phyloP scores from a whole-genome alignment of 2,888 invertebrate genomes.

The Trissolcus japonicus region DNA sequence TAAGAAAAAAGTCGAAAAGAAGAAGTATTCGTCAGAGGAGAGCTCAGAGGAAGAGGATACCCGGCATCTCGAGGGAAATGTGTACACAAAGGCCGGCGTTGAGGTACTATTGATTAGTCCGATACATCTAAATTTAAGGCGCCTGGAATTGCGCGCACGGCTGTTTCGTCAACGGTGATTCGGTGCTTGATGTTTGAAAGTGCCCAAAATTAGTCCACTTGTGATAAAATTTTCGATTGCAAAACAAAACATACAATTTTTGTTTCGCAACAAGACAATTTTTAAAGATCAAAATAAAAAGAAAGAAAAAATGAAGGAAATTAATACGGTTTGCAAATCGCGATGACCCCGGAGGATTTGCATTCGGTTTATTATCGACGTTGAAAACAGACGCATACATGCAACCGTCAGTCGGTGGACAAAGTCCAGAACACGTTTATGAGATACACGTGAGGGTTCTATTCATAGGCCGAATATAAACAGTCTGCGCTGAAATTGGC shows the following conservation, averaged over 20 bases:
- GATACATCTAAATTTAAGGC: slow-evolving; percentile 28
- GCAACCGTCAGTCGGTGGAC: slow-evolving; percentile 39
- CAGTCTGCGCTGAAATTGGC: slow-evolving; percentile 45
- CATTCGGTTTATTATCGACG: slow-evolving; percentile 12
- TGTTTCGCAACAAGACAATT: too few species aligned
- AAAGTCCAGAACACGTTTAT: slow-evolving; percentile 51
- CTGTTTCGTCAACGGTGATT: not conserved
- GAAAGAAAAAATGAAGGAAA: not conserved
- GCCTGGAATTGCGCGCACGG: not conserved
- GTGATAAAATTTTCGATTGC: too few species aligned
- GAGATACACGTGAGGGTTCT: slow-evolving; percentile 48
- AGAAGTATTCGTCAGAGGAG: slow-evolving; percentile 79
- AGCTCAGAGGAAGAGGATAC: slow-evolving; percentile 84
- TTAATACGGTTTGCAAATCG: not conserved
- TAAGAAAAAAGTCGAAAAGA: slow-evolving; percentile 65
- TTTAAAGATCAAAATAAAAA: too few species aligned
- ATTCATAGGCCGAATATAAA: slow-evolving; percentile 56
- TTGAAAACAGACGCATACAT: slow-evolving; percentile 10
- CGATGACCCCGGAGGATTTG: slow-evolving; percentile 13
- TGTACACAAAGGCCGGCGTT: slow-evolving; percentile 85
- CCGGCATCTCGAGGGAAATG: slow-evolving; percentile 87
- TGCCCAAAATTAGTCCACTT: too few species aligned
- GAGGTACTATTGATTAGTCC: slow-evolving; percentile 77
- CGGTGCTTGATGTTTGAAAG: not conserved
- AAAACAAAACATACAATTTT: too few species aligned